Base-by-base conservation (phyloP, 2,797 vertebrate genomes). In the Pseudocheirus occidentalis region DNA sequence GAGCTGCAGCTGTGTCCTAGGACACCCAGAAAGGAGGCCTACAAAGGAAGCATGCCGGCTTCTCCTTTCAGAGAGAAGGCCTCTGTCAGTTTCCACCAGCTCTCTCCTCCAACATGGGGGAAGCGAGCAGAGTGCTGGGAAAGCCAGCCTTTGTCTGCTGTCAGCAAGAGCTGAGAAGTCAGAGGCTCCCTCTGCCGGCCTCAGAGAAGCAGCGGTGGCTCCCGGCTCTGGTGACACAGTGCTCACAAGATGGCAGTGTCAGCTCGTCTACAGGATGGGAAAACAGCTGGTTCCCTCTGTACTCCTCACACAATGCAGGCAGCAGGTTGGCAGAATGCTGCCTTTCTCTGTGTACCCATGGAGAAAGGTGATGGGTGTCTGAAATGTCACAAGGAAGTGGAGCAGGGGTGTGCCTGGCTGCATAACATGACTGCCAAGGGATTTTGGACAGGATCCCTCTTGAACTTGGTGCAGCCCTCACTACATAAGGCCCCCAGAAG, bases 121-220 rank as follows among this genome's bases (percentile, higher is more conserved):
- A 40, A 13, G 10, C 52, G 21, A n/a, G 62, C 90, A 1, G 7
- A 53, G 54, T 9, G 0, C 2, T 55, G 27, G 29, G 52, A 52
- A 14, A 91, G 40, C 27, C 46, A 46, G 91, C n/a, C 96, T 12
- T 53, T n/a, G 14, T 90, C 29, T 50, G 0, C 52, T 91, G 95
- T 91, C 57, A 94, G 96, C 95, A 91, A 90, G 29, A 27, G 5
- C 93, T 55, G 90, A 95, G 58, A 92, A 96, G 13, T 91, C 53
- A 14, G 58, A 31, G 92, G 95, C 93, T 94, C 95, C 97, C 94
- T 94, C 98, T 98, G 97, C 97, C 97, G 97, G 93, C 55, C 90
- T 14, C 93, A 97, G 92, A 93, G 81, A 91, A 46, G 57, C 58
- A 91, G 10, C 62, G 93, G 89, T 56, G 18, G 52, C 53, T 4